Evolutionary conservation across 2,113 vertebrate genomes (phyloP), one percentile per base, ranked within the genome.

Genomic region (Peromyscus californicus): DNA sequence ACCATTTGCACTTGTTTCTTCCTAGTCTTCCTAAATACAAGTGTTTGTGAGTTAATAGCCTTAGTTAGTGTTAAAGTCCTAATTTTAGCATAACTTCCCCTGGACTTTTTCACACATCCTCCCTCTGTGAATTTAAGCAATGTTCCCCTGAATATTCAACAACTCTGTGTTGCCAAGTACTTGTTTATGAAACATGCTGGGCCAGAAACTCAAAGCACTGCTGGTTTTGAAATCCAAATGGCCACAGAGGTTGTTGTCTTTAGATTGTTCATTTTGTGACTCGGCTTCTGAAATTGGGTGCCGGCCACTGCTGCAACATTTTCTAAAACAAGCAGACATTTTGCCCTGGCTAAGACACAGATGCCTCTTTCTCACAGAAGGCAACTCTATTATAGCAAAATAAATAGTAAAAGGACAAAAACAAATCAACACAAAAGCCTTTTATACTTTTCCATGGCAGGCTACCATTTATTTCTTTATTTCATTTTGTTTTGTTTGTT

Each of bases 211-310:
- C 4, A 45, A 39, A 95, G 17, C 39, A 12, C 63, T 29, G 2
- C 33, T 84, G 15, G 31, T 13, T 97, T 93, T 42, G 9, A 88
- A 88, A 51, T 88, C 63, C 70, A 97, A 97, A 94, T 90, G 42
- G 13, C 22, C 24, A 61, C 48, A 13, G 74, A 54, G 7, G 0
- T 83, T 69, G 69, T 61, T 94, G 70, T 80, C 59, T 90, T 80
- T 85, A 87, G 6, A 57, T 59, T 93, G 88, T 39, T 93, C 57
- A 9, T 90, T 88, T 95, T 78, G 76, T 45, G 45, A 4, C 74
- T 76, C 57, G 7, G 54, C 36, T 84, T 94, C 86, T 45, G 39
- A 26, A 96, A 61, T 85, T 45, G 70, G 70, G 12, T 26, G 39
- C 2, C 45, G 33, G 29, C 39, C 51, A 48, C 13, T n/a, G 16